Conservation (phyloP, 2,113 vertebrate species). For the Meriones unguiculatus region DNA sequence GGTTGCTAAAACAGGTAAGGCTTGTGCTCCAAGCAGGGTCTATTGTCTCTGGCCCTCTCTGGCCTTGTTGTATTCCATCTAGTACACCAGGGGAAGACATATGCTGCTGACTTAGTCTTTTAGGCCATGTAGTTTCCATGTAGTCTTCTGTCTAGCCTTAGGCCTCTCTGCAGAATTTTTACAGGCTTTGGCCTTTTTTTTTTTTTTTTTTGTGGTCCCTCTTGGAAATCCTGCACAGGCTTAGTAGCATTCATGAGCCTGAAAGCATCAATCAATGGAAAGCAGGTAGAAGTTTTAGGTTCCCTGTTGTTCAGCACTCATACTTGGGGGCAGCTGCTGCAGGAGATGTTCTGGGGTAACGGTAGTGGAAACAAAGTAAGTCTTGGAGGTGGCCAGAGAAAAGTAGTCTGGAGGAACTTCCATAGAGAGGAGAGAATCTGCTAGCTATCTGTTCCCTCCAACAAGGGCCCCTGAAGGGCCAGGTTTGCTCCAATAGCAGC, state of each 20-base stretch:
- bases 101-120: not conserved
- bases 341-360: not conserved
- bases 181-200: not conserved
- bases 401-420: not conserved
- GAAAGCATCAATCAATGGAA: not conserved
- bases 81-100: not conserved
- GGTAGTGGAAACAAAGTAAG: not conserved
- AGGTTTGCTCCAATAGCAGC: not conserved
- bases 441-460: not conserved
- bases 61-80: not conserved
- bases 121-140: too few species aligned
- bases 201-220: too few species aligned
- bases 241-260: not conserved
- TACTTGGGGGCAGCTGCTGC: too few species aligned
- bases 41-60: not conserved
- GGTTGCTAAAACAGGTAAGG: not conserved
- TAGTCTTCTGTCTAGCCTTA: too few species aligned
- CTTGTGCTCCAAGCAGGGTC: not conserved
- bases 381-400: not conserved
- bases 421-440: not conserved
- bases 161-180: not conserved
- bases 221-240: not conserved
- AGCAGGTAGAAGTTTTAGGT: not conserved
- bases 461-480: not conserved
- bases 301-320: not conserved